Evolutionary conservation across 2,888 invertebrate genomes (phyloP).

Genomic region (Phyllotreta striolata): DNA sequence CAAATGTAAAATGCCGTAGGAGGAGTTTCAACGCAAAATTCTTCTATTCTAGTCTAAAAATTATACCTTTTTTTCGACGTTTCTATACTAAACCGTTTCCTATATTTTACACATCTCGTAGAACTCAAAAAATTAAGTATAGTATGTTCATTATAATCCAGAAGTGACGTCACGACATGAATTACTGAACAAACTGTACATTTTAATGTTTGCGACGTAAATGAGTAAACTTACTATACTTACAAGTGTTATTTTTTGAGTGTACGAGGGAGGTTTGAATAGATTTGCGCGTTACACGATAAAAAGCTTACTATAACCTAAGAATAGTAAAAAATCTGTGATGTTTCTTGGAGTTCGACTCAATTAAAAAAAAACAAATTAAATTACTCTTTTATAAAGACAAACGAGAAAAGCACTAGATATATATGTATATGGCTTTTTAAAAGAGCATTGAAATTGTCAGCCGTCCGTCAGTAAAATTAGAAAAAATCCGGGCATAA

Average conservation of each 20-base stretch:
- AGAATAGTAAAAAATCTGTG: constrained; percentile 52
- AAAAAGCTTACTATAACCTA: constrained; percentile 46
- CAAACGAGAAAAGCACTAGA: constrained; percentile 32
- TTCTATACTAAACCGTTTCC: too few species aligned
- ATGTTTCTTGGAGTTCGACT: constrained; percentile 48
- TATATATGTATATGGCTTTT: constrained; percentile 13
- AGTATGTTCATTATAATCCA: too few species aligned
- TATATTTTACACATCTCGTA: too few species aligned
- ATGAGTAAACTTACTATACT: background rate
- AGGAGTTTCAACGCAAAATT: constrained; percentile 19
- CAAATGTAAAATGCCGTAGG: constrained; percentile 21
- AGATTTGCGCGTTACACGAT: constrained; percentile 38
- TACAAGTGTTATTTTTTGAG: background rate
- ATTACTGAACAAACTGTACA: too few species aligned
- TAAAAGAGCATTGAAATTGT: constrained; percentile 35
- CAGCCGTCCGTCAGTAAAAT: constrained; percentile 40
- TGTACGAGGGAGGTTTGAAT: constrained; percentile 18
- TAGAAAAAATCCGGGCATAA: constrained; percentile 12
- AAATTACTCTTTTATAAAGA: constrained; percentile 38
- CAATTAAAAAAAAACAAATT: constrained; percentile 40
- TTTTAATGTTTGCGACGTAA: too few species aligned
- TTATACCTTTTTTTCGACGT: constrained; percentile 9
- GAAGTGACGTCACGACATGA: too few species aligned
- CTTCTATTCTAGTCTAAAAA: constrained; percentile 36
- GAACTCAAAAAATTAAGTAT: too few species aligned